Base-by-base conservation (phyloP, 2,888 invertebrate genomes). In the Lepetodrilus schrolli region DNA sequence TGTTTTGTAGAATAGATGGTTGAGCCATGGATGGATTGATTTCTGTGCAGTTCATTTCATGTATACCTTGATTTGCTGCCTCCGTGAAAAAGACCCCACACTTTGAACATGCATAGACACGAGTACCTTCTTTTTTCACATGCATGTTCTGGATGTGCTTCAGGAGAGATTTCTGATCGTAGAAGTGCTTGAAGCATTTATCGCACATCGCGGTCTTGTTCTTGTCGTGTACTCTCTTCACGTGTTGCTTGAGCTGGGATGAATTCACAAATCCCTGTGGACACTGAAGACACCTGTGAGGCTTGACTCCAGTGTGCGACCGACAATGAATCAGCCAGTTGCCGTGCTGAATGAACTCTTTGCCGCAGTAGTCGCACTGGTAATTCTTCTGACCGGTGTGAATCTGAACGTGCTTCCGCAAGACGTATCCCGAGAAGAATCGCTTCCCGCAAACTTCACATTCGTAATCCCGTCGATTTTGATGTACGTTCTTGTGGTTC, bases 151-250 rank as follows among this genome's bases (percentile, higher is more conserved):
- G 26, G 30, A 58, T 58, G 34, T 58, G 58, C n/a, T 7, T 17
- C 34, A 30, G 58, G 0, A 58, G 58, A n/a, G 30, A 26, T 58
- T 58, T 58, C 30, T 34, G 26, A 34, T 23, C 30, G 30, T 58
- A 58, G 58, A 58, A 58, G 34, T 58, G 58, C n/a, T 58, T 58
- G 26, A 30, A 58, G 30, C 58, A 58, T 58, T 58, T 58, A 17
- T 58, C 58, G 17, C 58, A 58, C 58, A 58, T 58, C 17, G 17
- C 26, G 17, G 26, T 34, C 17, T 58, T 58, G n/a, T 58, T 58
- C 58, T 34, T 13, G 30, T 58, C 58, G 34, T 58, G 58, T 26
- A 58, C 58, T 58, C 58, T 58, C n/a, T 26, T 58, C 58, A 7
- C 30, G n/a, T 58, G 58, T 30, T 13, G 7, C 30, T 58, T 58